These are phyloP conservation scores for Baryphthengus martii DNA, from an alignment of 2,113 vertebrate species.

Conservation along the genomic window DNA sequence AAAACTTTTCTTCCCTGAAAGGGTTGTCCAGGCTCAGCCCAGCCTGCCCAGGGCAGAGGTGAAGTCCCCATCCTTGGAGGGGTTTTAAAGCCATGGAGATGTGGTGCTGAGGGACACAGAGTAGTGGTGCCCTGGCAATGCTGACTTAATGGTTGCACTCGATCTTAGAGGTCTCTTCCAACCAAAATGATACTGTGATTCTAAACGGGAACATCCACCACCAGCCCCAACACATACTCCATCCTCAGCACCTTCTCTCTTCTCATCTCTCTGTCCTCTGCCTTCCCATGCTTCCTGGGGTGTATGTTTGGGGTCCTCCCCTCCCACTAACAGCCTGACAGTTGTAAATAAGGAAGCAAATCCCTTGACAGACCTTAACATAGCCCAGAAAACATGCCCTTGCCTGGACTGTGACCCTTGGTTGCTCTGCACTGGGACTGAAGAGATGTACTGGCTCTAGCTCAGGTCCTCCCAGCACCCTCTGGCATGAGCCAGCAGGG, in stretches of 20 bases:
- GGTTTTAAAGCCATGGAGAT: not conserved
- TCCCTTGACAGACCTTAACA: not conserved
- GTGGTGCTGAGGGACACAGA: not conserved
- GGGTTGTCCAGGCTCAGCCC: not conserved
- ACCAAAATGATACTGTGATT: no score
- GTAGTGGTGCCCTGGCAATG: not conserved
- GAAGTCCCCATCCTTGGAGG: not conserved
- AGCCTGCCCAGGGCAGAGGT: not conserved
- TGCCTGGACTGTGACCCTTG: not conserved
- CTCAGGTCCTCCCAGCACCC: not conserved
- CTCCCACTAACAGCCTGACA: not conserved
- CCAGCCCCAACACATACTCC: not conserved
- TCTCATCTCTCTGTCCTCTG: not conserved
- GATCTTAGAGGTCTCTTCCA: not conserved
- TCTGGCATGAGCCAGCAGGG: not conserved
- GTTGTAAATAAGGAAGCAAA: not conserved
- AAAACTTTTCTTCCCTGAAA: not conserved
- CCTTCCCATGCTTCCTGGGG: accelerated
- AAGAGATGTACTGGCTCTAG: not conserved
- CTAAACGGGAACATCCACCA: not conserved
- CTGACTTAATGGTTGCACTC: not conserved
- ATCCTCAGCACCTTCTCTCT: not conserved
- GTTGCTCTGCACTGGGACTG: not conserved
- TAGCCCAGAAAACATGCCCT: not conserved
- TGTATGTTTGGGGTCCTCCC: not conserved